phyloP scores from a whole-genome alignment of 2,113 vertebrate genomes.

The Jacana jacana region DNA sequence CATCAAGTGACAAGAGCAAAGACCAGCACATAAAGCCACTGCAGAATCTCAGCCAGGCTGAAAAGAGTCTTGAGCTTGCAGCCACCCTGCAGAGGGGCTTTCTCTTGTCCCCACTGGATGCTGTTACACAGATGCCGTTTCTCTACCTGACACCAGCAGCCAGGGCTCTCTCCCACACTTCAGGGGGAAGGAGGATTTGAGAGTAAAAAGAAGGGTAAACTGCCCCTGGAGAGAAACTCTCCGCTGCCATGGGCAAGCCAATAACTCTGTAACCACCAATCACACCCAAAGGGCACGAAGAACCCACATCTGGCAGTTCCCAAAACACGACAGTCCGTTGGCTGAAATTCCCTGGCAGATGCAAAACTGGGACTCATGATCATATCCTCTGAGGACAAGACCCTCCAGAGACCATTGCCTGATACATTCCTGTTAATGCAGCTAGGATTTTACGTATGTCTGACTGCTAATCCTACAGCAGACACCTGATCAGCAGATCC shows the following conservation, averaged over 20 bases:
- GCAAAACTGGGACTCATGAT: neutral
- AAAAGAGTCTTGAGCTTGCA: neutral
- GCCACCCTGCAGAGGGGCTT: neutral
- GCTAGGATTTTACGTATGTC: neutral
- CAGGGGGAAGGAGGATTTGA: neutral
- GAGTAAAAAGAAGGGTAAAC: neutral
- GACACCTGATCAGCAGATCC: neutral
- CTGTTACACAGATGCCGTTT: neutral
- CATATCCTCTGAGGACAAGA: neutral
- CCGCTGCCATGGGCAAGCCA: neutral
- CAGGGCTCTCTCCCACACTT: neutral
- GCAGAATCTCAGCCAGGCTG: neutral
- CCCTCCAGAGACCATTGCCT: neutral
- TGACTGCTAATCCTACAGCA: neutral
- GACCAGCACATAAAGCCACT: neutral
- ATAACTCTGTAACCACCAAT: neutral
- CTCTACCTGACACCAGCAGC: neutral
- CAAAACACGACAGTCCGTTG: rapidly evolving
- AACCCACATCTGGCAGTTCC: neutral
- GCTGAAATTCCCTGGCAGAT: neutral
- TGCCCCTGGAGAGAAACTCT: neutral
- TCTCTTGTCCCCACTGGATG: too few relatives aligned
- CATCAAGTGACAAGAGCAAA: neutral
- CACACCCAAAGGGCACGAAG: neutral
- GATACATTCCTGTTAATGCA: neutral